Conservation (phyloP, 2,888 invertebrate genomes). For the Acheta domesticus region DNA sequence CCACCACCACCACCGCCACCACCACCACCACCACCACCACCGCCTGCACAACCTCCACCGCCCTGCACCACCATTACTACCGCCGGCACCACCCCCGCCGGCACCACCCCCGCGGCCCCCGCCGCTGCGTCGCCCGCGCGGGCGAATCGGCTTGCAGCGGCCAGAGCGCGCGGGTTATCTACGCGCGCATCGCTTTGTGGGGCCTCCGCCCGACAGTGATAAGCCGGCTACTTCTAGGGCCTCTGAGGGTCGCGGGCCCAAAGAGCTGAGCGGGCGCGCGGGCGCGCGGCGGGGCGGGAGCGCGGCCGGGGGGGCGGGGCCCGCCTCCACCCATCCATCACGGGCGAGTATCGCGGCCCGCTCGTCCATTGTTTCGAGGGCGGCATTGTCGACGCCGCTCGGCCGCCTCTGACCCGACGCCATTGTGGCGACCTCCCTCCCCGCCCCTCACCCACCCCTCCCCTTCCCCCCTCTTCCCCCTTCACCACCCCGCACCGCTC, state of each 20-base stretch:
- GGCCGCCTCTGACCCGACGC: background rate
- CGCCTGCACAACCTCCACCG: too few species aligned
- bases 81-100: too few species aligned
- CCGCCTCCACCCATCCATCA: background rate
- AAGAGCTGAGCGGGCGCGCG: background rate
- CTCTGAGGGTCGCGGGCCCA: background rate
- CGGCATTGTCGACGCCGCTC: background rate
- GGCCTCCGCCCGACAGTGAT: background rate
- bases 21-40: too few species aligned
- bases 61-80: too few species aligned
- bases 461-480: background rate
- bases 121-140: too few species aligned
- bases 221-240: slow-evolving; percentile 2
- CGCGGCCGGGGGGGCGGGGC: background rate
- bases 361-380: slow-evolving; percentile 4
- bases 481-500: background rate
- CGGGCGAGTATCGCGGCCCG: background rate
- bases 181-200: background rate
- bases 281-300: background rate
- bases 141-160: too few species aligned
- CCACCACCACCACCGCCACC: accelerated
- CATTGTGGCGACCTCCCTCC: background rate
- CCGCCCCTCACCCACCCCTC: background rate
- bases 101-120: too few species aligned
- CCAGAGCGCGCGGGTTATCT: background rate